Percentiles rank a stretch among this genome's conserved stretches.
These are phyloP conservation scores for Stenurella melanura DNA, from an alignment of 2,888 invertebrate species.

Conservation along the genomic window DNA sequence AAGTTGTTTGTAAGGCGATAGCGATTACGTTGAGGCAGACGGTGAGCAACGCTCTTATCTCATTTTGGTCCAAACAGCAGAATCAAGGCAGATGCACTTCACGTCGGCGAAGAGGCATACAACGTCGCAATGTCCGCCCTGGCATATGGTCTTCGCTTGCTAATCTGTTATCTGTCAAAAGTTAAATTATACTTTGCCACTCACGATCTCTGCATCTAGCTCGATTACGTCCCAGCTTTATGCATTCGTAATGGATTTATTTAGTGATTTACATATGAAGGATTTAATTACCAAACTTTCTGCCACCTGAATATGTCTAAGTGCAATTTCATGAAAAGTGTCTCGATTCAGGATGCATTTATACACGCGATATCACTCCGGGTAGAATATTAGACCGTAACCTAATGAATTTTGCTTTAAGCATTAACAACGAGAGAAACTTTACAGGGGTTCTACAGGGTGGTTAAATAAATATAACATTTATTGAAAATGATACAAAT, in stretches of 20 bases:
- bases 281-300: constrained; percentile 43
- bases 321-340: constrained; percentile 34
- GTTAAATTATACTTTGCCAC: constrained; percentile 33
- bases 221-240: constrained; percentile 26
- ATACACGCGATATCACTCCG: constrained; percentile 29
- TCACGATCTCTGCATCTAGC: constrained; percentile 13
- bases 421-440: background rate
- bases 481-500: too few species aligned
- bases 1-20: constrained; percentile 33
- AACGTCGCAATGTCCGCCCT: constrained; percentile 4
- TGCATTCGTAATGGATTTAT: constrained; percentile 32
- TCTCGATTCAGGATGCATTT: constrained; percentile 32
- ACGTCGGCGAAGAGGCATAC: background rate
- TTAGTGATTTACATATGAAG: constrained; percentile 44
- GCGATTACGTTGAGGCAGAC: constrained; percentile 8
- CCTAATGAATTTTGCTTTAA: constrained; percentile 35
- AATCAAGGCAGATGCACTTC: constrained; percentile 25
- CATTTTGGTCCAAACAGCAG: constrained; percentile 27
- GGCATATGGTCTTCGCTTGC: constrained; percentile 32
- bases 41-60: constrained; percentile 24
- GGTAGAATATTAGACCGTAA: constrained; percentile 35
- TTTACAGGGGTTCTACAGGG: background rate
- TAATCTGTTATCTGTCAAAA: constrained; percentile 37
- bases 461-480: too few species aligned
- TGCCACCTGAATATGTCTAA: constrained; percentile 39